Percentiles rank a stretch among this genome's conserved stretches.
These are phyloP conservation scores for Miltochrista miniata DNA, from an alignment of 2,888 invertebrate genomes.

Conservation along the genomic window DNA sequence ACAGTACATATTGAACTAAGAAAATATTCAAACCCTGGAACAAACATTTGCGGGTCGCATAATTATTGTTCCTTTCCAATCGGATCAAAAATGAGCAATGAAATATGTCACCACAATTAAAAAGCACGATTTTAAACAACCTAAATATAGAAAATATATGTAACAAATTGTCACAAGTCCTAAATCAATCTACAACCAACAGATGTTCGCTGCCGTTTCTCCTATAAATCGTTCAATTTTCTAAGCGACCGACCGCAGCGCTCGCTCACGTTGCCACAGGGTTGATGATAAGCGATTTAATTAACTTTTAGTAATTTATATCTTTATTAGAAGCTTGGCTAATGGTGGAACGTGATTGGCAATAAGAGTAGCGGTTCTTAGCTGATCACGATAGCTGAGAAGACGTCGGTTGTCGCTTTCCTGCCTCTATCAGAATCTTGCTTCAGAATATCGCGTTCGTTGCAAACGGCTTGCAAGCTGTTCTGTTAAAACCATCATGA, in stretches of 20 bases:
- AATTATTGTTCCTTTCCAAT: neutral
- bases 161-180: constrained; percentile 32
- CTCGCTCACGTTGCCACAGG: constrained; percentile 50
- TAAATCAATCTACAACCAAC: constrained; percentile 55
- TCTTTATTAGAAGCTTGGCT: constrained; percentile 72
- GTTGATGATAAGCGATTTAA: constrained; percentile 73
- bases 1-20: too few relatives aligned
- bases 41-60: too few relatives aligned
- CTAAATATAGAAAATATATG: constrained; percentile 38
- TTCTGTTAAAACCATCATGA: constrained; percentile 38
- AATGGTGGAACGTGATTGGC: constrained; percentile 70
- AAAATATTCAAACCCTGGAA: too few relatives aligned
- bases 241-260: constrained; percentile 52
- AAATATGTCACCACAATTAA: constrained; percentile 15
- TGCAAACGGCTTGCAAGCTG: constrained; percentile 43
- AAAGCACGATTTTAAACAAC: constrained; percentile 26
- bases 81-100: too few relatives aligned
- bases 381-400: constrained; percentile 61
- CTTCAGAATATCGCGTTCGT: constrained; percentile 48
- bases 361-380: constrained; percentile 50
- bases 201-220: constrained; percentile 52
- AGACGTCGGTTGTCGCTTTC: constrained; percentile 39
- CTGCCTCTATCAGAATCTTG: constrained; percentile 53
- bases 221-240: constrained; percentile 73
- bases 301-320: constrained; percentile 81